Percentiles rank a stretch among this genome's conserved stretches.
Conservation (phyloP, 2,113 vertebrate species). For the Bungarus multicinctus region DNA sequence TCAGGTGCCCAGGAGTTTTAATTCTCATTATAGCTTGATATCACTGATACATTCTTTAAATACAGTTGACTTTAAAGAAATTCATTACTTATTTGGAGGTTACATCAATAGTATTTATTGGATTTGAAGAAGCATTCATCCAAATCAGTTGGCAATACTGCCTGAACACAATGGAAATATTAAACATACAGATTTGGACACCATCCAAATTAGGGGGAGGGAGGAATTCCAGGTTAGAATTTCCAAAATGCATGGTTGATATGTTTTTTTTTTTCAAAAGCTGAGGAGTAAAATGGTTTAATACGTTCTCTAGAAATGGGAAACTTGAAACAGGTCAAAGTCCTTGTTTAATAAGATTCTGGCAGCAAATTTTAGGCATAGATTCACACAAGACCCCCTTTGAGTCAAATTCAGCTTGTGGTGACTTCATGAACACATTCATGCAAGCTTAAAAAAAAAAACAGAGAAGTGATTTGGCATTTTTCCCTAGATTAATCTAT, state of each 20-base stretch:
- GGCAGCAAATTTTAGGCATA: neutral
- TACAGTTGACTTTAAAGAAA: neutral
- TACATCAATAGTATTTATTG: neutral
- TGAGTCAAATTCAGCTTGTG: neutral
- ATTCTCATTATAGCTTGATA: neutral
- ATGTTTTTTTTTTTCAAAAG: neutral
- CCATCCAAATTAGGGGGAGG: neutral
- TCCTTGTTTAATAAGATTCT: neutral
- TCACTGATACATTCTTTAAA: neutral
- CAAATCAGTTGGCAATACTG: neutral
- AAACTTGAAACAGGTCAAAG: neutral
- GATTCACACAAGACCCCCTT: neutral
- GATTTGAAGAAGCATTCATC: neutral
- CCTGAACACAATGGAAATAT: neutral
- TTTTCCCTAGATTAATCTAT: neutral
- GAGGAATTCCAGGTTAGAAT: neutral
- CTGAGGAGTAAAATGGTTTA: neutral
- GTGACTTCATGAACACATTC: neutral
- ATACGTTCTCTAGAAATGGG: neutral
- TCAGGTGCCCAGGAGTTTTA: neutral
- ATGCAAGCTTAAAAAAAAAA: neutral
- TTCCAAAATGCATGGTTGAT: neutral
- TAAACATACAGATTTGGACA: neutral
- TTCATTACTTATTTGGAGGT: neutral
- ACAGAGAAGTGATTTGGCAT: neutral